Conservation (phyloP, 2,113 vertebrate species). For the Anguilla japonica region DNA sequence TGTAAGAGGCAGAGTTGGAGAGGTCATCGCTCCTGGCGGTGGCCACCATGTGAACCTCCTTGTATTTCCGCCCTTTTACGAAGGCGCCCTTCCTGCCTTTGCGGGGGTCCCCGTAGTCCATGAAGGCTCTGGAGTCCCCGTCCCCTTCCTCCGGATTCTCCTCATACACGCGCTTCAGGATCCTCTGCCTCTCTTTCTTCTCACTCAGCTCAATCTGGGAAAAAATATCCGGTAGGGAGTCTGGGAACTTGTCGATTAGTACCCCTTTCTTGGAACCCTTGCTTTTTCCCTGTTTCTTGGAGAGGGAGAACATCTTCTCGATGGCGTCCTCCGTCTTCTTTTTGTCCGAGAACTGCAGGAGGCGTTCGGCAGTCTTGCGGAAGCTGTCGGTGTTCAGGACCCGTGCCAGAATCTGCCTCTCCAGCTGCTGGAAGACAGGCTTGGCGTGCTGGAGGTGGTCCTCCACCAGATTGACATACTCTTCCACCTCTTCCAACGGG, state of each 20-base stretch:
- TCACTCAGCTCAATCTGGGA: slow-evolving; percentile 90
- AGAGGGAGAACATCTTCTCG: slow-evolving; percentile 85
- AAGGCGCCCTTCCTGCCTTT: slow-evolving; percentile 71
- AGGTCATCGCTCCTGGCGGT: slow-evolving; percentile 67
- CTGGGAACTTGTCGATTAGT: slow-evolving; percentile 80
- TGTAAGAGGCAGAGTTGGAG: slow-evolving; percentile 79
- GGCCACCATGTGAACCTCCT: slow-evolving; percentile 69
- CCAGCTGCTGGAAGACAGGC: slow-evolving; percentile 91
- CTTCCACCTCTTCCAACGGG: slow-evolving; percentile 75
- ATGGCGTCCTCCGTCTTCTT: slow-evolving; percentile 85
- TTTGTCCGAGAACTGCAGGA: slow-evolving; percentile 88
- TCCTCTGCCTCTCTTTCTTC: slow-evolving; percentile 82
- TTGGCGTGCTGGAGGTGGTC: slow-evolving; percentile 87
- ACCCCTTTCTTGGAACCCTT: slow-evolving; percentile 74
- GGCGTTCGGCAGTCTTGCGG: slow-evolving; percentile 84
- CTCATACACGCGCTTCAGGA: slow-evolving; percentile 79
- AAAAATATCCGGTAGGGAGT: slow-evolving; percentile 87
- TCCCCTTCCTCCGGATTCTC: slow-evolving; percentile 84
- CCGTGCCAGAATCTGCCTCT: slow-evolving; percentile 86
- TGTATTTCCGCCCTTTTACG: slow-evolving; percentile 66
- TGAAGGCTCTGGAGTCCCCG: slow-evolving; percentile 81
- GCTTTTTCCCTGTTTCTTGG: slow-evolving; percentile 72
- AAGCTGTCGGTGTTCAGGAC: slow-evolving; percentile 86
- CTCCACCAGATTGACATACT: slow-evolving; percentile 80
- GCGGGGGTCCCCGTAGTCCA: slow-evolving; percentile 82